A percentile compares a stretch with the other conserved stretches of the same genome.
phyloP scores from a whole-genome alignment of 2,113 vertebrate genomes.

The Megalops atlanticus region DNA sequence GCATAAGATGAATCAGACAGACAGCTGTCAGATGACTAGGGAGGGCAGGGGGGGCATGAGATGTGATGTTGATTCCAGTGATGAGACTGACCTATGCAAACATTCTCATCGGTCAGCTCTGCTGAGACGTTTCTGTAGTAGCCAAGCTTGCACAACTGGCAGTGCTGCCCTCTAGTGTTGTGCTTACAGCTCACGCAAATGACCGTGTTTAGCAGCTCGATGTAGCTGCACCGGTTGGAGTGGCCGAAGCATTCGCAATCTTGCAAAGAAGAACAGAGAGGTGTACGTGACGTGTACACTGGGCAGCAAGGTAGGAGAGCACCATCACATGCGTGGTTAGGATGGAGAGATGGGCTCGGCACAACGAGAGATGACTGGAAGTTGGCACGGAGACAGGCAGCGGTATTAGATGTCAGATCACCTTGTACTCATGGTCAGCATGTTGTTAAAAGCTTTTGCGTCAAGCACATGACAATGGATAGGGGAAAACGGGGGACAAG shows the following conservation, averaged over 20 bases:
- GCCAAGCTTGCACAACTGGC: conserved; percentile 98
- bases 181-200: conserved; percentile 99
- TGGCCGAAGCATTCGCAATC: conserved; percentile 99
- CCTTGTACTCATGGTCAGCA: conserved; percentile 61
- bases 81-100: conserved; percentile 97
- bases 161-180: conserved; percentile 99
- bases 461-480: conserved; percentile 70
- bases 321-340: conserved; percentile 81
- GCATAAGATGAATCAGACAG: not conserved
- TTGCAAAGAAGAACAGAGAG: conserved; percentile 89
- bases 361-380: conserved; percentile 54
- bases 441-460: conserved; percentile 67
- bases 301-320: conserved; percentile 65
- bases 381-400: conserved; percentile 56
- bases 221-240: conserved; percentile 99
- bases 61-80: conserved; percentile 58
- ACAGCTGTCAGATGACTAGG: not conserved
- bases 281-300: conserved; percentile 61
- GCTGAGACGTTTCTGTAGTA: conserved; percentile 98
- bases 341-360: conserved; percentile 67
- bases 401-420: conserved; percentile 61
- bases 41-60: conserved; percentile 48
- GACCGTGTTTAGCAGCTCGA: conserved; percentile 97
- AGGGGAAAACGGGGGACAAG: conserved; percentile 36
- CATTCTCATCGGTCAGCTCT: conserved; percentile 98